phyloP scores from a whole-genome alignment of 2,888 invertebrate species.

The Leuctra nigra region DNA sequence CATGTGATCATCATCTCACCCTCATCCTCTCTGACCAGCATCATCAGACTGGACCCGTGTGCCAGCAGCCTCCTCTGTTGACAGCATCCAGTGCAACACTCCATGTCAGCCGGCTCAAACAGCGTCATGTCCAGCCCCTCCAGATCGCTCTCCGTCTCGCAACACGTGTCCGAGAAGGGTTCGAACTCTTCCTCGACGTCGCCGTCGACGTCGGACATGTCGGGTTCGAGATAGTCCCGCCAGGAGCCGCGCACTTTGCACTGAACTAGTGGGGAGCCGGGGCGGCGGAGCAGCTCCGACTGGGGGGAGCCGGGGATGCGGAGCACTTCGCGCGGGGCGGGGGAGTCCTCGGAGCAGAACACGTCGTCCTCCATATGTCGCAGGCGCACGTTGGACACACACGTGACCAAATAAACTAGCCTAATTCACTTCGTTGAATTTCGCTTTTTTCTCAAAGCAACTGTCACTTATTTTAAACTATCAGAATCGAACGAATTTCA shows the following conservation, averaged over 20 bases:
- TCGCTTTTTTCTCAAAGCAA: too few relatives aligned
- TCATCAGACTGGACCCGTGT: conserved; percentile 23
- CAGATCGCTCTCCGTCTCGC: conserved; percentile 45
- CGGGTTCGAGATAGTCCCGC: conserved; percentile 39
- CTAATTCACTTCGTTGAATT: too few relatives aligned
- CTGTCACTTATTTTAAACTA: too few relatives aligned
- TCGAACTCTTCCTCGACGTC: conserved; percentile 51
- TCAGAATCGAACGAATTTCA: too few relatives aligned
- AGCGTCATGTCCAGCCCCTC: conserved; percentile 59
- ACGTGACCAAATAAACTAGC: not conserved
- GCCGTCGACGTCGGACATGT: conserved; percentile 30
- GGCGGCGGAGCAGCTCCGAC: conserved; percentile 18
- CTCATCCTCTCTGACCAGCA: conserved; percentile 10
- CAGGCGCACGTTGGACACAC: not conserved
- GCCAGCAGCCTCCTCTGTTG: conserved; percentile 10
- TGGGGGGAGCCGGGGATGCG: not conserved
- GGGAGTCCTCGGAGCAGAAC: too few relatives aligned
- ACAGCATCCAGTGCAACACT: conserved; percentile 20
- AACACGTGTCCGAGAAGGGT: conserved; percentile 45
- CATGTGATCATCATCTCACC: not conserved
- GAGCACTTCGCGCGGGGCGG: too few relatives aligned
- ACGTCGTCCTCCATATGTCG: not conserved
- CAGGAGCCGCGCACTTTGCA: conserved; percentile 35
- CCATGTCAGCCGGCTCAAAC: conserved; percentile 50
- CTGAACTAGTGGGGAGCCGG: conserved; percentile 32